These are phyloP conservation scores for Temnothorax nylanderi DNA, from an alignment of 1,140 invertebrate genomes.

Conservation along the genomic window DNA sequence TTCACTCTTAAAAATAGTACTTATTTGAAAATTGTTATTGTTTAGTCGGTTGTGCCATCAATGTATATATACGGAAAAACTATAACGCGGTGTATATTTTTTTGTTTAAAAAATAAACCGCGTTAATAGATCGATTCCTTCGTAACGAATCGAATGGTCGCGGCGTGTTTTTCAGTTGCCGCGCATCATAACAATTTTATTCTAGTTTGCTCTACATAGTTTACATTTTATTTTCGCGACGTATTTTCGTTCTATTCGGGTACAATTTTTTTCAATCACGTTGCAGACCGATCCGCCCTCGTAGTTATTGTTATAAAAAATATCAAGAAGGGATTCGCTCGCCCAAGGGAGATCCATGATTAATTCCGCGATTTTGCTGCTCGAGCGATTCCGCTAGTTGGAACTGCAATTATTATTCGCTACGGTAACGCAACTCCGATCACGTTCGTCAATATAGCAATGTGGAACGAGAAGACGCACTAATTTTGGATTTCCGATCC, in stretches of 20 bases:
- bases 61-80: neutral
- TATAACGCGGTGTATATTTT: conserved; percentile 19
- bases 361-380: neutral
- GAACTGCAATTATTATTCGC: conserved; percentile 46
- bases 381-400: neutral
- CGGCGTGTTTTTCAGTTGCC: conserved; percentile 40
- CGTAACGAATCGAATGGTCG: conserved; percentile 46
- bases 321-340: conserved; percentile 21
- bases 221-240: conserved; percentile 28
- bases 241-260: conserved; percentile 50
- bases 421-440: conserved; percentile 25
- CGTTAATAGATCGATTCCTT: conserved; percentile 48
- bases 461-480: conserved; percentile 21
- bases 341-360: neutral
- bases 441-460: conserved; percentile 23
- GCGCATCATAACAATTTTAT: conserved; percentile 56
- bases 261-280: conserved; percentile 53
- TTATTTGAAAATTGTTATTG: conserved; percentile 9
- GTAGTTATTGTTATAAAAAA: conserved; percentile 48
- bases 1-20: neutral
- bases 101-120: conserved; percentile 48
- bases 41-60: neutral
- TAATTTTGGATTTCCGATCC: conserved; percentile 49
- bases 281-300: neutral
- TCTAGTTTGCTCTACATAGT: neutral